phyloP scores from a whole-genome alignment of 1,140 invertebrate genomes.

The Lordiphosa clarofinis region DNA sequence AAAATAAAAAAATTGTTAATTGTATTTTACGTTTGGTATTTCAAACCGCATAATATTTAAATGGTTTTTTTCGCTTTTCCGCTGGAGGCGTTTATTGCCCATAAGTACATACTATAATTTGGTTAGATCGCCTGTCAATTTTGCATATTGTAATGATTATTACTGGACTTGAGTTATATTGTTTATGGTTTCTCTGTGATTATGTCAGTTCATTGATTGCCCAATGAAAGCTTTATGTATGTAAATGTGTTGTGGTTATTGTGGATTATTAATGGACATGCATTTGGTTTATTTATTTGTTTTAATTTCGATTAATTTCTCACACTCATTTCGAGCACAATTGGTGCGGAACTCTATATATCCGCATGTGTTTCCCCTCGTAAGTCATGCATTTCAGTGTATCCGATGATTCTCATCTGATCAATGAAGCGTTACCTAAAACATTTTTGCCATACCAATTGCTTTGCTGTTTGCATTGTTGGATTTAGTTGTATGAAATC shows the following conservation, averaged over 20 bases:
- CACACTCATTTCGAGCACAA: slow-evolving; percentile 6
- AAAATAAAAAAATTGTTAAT: slow-evolving; percentile 23
- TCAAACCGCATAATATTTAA: slow-evolving; percentile 1
- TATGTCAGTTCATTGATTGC: slow-evolving; percentile 24
- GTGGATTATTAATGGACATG: slow-evolving; percentile 12
- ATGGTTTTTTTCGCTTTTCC: background rate
- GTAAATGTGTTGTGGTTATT: slow-evolving; percentile 1
- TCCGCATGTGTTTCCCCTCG: slow-evolving; percentile 7
- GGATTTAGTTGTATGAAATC: slow-evolving; percentile 34
- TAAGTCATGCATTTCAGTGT: slow-evolving; percentile 4
- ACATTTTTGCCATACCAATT: slow-evolving; percentile 40
- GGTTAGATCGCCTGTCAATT: slow-evolving; percentile 24
- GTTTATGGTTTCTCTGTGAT: slow-evolving; percentile 18
- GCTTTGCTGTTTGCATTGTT: slow-evolving; percentile 40
- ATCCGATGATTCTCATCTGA: slow-evolving; percentile 5
- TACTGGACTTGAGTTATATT: slow-evolving; percentile 26
- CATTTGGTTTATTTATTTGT: slow-evolving; percentile 6
- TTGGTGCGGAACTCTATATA: slow-evolving; percentile 39
- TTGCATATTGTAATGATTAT: slow-evolving; percentile 19
- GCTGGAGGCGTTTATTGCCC: slow-evolving; percentile 26
- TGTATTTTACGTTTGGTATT: no score
- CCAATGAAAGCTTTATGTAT: background rate
- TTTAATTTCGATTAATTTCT: slow-evolving; percentile 4
- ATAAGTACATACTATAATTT: slow-evolving; percentile 4
- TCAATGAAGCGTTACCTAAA: slow-evolving; percentile 43